phyloP scores from a whole-genome alignment of 2,113 vertebrate genomes.

The Brevimyrus niger region DNA sequence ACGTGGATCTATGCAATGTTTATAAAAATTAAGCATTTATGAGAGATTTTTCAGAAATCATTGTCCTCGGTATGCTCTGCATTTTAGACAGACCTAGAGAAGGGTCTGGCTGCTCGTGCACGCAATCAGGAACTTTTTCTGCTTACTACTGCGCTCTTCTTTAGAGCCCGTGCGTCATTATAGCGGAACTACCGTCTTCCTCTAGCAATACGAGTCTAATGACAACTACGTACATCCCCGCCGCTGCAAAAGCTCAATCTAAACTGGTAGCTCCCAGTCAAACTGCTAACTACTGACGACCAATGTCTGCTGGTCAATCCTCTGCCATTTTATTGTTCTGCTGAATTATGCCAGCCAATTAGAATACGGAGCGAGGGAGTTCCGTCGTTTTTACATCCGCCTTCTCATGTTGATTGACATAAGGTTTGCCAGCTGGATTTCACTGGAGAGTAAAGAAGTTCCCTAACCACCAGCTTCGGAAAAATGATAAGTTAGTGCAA shows the following conservation, averaged over 20 bases:
- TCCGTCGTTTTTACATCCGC: not conserved
- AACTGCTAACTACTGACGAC: not conserved
- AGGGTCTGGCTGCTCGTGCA: too few relatives aligned
- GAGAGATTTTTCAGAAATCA: not conserved
- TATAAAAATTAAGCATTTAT: not conserved
- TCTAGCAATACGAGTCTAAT: too few relatives aligned
- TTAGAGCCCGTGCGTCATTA: not conserved
- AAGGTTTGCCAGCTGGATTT: constrained; percentile 25
- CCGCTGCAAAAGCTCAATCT: not conserved
- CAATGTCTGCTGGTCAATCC: not conserved
- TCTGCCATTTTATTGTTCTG: not conserved
- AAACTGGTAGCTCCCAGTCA: not conserved
- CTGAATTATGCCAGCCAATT: not conserved
- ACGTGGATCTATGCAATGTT: not conserved
- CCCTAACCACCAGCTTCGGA: not conserved
- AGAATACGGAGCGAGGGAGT: not conserved
- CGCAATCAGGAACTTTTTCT: not conserved
- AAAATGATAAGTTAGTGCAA: not conserved
- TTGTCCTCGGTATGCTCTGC: not conserved
- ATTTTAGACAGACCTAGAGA: not conserved
- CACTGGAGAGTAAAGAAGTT: not conserved
- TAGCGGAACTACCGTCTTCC: not conserved
- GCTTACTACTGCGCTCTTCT: not conserved
- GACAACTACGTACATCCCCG: not conserved
- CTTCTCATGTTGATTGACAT: constrained; percentile 22